Evolutionary conservation across 92 coral and sea anemone species (phyloP).

Genomic region (Paramuricea clavata): DNA sequence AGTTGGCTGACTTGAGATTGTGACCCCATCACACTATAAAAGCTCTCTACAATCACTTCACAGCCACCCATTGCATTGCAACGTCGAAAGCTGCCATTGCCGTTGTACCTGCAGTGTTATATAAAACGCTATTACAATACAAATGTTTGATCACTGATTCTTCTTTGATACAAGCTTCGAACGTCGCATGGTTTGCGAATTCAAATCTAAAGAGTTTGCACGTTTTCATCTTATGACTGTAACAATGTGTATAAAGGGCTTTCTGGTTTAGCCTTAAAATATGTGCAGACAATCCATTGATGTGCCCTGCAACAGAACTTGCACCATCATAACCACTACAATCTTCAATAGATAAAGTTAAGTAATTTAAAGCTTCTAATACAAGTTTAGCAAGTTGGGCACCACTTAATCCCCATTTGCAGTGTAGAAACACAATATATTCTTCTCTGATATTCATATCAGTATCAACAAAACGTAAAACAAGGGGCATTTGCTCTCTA

Average conservation of each 20-base stretch:
- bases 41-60: no score
- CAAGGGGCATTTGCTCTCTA: slow-evolving; percentile 21
- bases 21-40: no score
- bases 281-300: neutral
- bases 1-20: no score
- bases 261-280: neutral
- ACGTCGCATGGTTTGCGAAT: no score
- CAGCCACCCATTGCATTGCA: no score
- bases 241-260: slow-evolving; percentile 13
- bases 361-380: neutral
- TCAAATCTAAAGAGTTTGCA: no score
- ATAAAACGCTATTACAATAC: no score
- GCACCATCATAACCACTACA: slow-evolving; percentile 45
- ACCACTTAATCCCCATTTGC: slow-evolving; percentile 38
- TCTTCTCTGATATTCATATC: slow-evolving; percentile 27
- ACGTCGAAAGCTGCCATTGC: no score
- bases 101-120: no score
- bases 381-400: neutral
- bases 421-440: slow-evolving; percentile 7
- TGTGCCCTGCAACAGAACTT: slow-evolving; percentile 18
- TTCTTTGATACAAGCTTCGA: no score
- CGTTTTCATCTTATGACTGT: no score
- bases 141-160: no score
- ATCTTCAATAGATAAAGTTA: slow-evolving; percentile 4
- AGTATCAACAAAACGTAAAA: slow-evolving; percentile 9